phyloP scores from a whole-genome alignment of 1,140 invertebrate species.

The Drosophila varians region DNA sequence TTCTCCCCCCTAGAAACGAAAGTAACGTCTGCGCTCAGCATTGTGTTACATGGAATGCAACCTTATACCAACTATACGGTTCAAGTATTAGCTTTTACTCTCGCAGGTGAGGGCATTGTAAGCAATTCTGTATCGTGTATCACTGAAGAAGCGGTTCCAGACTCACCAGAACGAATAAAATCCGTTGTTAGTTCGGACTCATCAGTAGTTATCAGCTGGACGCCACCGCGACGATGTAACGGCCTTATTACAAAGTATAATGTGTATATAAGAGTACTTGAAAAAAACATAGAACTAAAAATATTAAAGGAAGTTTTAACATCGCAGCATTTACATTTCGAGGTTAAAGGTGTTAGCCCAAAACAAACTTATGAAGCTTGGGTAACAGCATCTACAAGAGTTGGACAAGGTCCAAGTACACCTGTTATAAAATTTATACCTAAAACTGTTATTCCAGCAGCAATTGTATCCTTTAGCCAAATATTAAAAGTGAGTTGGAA shows the following conservation, averaged over 20 bases:
- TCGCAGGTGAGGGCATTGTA: constrained; percentile 89
- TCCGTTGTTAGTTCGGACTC: constrained; percentile 88
- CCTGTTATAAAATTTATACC: constrained; percentile 85
- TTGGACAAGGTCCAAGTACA: constrained; percentile 86
- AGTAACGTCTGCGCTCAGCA: constrained; percentile 85
- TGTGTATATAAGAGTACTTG: constrained; percentile 87
- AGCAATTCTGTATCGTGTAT: constrained; percentile 88
- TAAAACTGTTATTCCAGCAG: constrained; percentile 85
- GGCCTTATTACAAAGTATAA: constrained; percentile 90
- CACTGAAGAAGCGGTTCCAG: constrained; percentile 90
- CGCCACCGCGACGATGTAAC: constrained; percentile 89
- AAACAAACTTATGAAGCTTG: constrained; percentile 87
- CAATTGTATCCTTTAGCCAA: constrained; percentile 87
- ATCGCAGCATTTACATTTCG: constrained; percentile 85
- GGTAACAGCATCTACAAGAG: constrained; percentile 87
- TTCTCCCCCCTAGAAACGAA: constrained; percentile 86
- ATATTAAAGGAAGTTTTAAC: constrained; percentile 74
- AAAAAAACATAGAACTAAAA: constrained; percentile 83
- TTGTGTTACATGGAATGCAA: constrained; percentile 86
- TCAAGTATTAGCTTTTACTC: constrained; percentile 91
- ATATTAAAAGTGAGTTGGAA: constrained; percentile 85
- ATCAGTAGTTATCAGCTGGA: constrained; percentile 91
- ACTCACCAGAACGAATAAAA: constrained; percentile 90
- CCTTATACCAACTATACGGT: constrained; percentile 91
- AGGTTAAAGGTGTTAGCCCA: constrained; percentile 85